phyloP scores from a whole-genome alignment of 2,113 vertebrate species.

The Mesembrinibis cayennensis region DNA sequence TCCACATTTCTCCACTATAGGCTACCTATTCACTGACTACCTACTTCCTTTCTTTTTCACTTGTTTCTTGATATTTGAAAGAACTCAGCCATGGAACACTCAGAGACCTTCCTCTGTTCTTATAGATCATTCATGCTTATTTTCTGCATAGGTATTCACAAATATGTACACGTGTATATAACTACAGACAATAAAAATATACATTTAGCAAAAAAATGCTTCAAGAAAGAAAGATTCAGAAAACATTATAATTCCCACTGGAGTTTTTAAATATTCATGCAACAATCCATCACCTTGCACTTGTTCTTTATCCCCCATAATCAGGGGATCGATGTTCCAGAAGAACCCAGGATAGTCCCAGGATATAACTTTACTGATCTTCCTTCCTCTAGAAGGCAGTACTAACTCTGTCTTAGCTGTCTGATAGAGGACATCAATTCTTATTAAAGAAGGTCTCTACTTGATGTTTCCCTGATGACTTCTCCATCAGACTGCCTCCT shows the following conservation, averaged over 20 bases:
- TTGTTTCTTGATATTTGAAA: background rate
- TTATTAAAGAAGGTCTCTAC: background rate
- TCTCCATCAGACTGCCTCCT: background rate
- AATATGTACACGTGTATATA: background rate
- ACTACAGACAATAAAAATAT: background rate
- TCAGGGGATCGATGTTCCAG: background rate
- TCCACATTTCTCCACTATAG: background rate
- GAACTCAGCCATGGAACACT: background rate
- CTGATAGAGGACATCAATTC: background rate
- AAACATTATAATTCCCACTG: background rate
- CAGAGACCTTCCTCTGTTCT: background rate
- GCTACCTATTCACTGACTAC: background rate
- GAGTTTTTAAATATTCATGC: background rate
- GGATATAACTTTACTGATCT: background rate
- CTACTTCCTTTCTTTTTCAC: background rate
- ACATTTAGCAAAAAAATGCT: background rate
- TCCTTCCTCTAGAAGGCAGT: background rate
- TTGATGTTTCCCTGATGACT: background rate
- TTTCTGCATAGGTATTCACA: background rate
- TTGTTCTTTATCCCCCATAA: background rate
- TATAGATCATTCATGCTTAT: background rate
- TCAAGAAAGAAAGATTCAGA: background rate
- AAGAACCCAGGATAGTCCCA: background rate
- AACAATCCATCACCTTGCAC: background rate
- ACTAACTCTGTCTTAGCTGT: background rate